phyloP scores from a whole-genome alignment of 2,113 vertebrate species.

The Lophius piscatorius region DNA sequence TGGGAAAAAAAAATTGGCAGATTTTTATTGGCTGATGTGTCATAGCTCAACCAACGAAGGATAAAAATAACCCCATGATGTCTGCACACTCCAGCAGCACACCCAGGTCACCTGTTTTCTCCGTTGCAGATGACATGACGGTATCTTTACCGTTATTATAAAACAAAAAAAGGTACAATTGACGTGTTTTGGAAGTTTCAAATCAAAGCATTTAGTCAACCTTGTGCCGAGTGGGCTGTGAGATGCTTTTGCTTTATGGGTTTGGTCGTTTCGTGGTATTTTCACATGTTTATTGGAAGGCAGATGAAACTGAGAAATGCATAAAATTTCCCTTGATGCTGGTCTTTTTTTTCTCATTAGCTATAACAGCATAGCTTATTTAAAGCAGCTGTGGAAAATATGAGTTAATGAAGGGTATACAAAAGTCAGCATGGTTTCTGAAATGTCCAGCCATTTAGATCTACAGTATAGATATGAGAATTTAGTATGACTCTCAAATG shows the following conservation, averaged over 20 bases:
- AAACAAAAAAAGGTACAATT: background rate
- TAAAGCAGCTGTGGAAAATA: conserved; percentile 46
- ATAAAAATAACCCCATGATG: conserved; percentile 49
- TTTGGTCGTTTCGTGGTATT: background rate
- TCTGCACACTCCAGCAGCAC: conserved; percentile 6
- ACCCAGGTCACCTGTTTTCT: conserved; percentile 5
- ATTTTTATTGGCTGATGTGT: conserved; percentile 58
- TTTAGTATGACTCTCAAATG: background rate
- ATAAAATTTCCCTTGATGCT: conserved; percentile 21
- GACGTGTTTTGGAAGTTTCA: background rate
- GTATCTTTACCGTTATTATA: background rate
- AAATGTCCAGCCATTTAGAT: background rate
- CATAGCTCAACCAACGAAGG: conserved; percentile 26
- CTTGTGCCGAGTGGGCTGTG: conserved; percentile 1
- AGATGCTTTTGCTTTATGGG: background rate
- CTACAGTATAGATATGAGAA: rapidly evolving
- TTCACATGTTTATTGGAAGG: conserved; percentile 1
- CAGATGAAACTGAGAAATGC: conserved; percentile 1
- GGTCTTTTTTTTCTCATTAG: conserved; percentile 2
- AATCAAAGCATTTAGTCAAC: background rate
- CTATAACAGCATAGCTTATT: background rate
- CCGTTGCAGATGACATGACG: background rate
- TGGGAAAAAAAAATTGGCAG: conserved; percentile 54
- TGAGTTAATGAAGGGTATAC: conserved; percentile 23
- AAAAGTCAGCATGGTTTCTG: background rate